A percentile compares a stretch with the other conserved stretches of the same genome.
Evolutionary conservation across 2,113 vertebrate genomes (phyloP).

Genomic region (Catharus fuscescens): DNA sequence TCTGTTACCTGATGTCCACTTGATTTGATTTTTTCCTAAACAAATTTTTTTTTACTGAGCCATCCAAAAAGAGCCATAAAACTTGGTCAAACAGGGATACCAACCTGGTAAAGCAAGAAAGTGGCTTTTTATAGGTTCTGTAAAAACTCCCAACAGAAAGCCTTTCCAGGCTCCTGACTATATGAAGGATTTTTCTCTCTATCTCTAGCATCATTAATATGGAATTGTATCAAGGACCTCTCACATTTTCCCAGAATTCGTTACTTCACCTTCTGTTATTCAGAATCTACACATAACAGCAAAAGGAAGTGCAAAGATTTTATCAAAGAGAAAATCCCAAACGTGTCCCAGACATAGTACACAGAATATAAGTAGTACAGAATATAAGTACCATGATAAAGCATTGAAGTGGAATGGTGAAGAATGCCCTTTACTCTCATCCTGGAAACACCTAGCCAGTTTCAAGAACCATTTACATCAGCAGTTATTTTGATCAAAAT

Average conservation of each 20-base stretch:
- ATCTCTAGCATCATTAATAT: not conserved
- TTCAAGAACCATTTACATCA: not conserved
- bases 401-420: not conserved
- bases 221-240: not conserved
- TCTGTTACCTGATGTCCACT: not conserved
- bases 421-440: not conserved
- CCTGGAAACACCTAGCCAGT: not conserved
- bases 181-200: not conserved
- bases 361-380: too few relatives aligned
- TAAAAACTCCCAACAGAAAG: not conserved
- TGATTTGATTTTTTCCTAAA: not conserved
- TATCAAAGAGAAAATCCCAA: not conserved
- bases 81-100: not conserved
- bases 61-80: not conserved
- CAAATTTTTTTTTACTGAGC: not conserved
- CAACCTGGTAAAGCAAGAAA: rapidly evolving
- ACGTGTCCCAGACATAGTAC: rapidly evolving
- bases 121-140: rapidly evolving
- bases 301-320: not conserved
- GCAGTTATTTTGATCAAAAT: not conserved
- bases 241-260: not conserved
- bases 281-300: not conserved
- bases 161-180: not conserved
- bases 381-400: rapidly evolving
- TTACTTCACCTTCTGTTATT: not conserved